These are phyloP conservation scores for Acleris sparsana DNA, from an alignment of 2,888 invertebrate genomes.

Conservation along the genomic window DNA sequence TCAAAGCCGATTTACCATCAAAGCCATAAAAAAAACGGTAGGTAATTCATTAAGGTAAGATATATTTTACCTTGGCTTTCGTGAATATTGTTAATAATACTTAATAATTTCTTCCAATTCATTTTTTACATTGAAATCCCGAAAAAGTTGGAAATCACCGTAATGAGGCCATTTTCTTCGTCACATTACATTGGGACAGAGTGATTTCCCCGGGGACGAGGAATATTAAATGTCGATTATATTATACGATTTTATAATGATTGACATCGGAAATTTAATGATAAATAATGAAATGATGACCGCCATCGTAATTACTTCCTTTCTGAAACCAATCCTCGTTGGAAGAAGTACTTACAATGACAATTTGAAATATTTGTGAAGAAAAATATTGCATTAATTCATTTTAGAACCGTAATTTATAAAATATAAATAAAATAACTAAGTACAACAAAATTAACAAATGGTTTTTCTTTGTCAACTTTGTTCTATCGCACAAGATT, in stretches of 20 bases:
- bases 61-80: too few species aligned
- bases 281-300: slow-evolving; percentile 21
- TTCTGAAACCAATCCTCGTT: background rate
- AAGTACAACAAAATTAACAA: background rate
- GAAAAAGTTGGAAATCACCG: background rate
- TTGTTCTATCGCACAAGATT: too few species aligned
- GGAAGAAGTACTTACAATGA: too few species aligned
- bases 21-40: too few species aligned
- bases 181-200: slow-evolving; percentile 39
- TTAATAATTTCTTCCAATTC: background rate
- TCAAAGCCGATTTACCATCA: too few species aligned
- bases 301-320: background rate
- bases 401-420: too few species aligned
- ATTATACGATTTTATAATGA: slow-evolving; percentile 52
- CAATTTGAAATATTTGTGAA: too few species aligned
- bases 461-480: too few species aligned
- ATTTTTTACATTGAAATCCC: background rate
- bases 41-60: too few species aligned
- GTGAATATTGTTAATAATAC: too few species aligned
- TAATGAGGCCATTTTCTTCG: slow-evolving; percentile 15
- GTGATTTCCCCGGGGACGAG: slow-evolving; percentile 67
- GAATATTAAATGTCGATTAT: slow-evolving; percentile 60
- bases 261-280: slow-evolving; percentile 51
- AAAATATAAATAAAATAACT: too few species aligned
- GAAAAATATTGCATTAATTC: too few species aligned